Evolutionary conservation across 2,888 invertebrate genomes (phyloP).

Genomic region (Cataglyphis cursor): DNA sequence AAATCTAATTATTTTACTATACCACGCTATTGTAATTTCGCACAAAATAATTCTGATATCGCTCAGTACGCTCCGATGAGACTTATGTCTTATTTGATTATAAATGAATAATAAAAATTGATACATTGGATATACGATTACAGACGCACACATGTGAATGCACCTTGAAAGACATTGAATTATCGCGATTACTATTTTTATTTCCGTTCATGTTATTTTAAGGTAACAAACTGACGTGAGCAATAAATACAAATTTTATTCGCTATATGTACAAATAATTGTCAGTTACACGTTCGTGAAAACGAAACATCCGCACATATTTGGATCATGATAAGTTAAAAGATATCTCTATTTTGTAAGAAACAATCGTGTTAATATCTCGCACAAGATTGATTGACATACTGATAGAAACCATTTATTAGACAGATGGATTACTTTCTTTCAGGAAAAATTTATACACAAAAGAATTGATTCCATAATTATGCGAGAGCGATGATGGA

Average conservation of each 20-base stretch:
- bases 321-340: not conserved
- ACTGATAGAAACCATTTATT: not conserved
- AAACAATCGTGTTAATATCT: not conserved
- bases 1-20: not conserved
- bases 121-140: conserved; percentile 10
- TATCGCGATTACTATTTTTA: conserved; percentile 6
- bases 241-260: conserved; percentile 54
- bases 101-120: not conserved
- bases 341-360: not conserved
- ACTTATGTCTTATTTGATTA: not conserved
- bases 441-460: not conserved
- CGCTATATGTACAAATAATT: conserved; percentile 31
- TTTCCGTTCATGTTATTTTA: not conserved
- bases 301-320: not conserved
- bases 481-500: conserved; percentile 15
- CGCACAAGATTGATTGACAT: not conserved
- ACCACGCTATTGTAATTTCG: not conserved
- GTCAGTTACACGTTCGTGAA: conserved; percentile 12
- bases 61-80: conserved; percentile 26
- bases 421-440: not conserved
- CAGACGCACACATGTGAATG: not conserved
- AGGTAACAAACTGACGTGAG: conserved; percentile 31
- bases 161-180: not conserved
- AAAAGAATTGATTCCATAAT: conserved; percentile 1
- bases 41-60: not conserved